These are phyloP conservation scores for Bombus pascuorum DNA, from an alignment of 1,140 invertebrate genomes.

Conservation along the genomic window DNA sequence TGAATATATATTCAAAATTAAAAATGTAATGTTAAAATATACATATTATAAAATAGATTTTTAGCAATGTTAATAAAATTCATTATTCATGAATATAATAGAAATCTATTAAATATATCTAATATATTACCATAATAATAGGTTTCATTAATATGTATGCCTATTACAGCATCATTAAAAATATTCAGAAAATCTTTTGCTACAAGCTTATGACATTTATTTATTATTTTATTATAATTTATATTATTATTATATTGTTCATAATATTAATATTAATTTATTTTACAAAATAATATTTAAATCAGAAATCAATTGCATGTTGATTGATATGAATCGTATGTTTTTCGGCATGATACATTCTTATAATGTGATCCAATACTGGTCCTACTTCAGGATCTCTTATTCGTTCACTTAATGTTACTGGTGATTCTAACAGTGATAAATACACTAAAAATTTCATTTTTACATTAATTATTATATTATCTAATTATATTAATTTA, in stretches of 20 bases:
- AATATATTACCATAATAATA: neutral
- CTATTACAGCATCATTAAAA: neutral
- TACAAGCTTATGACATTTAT: slow-evolving; percentile 51
- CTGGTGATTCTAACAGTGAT: slow-evolving; percentile 85
- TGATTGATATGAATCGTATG: slow-evolving; percentile 80
- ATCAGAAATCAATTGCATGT: slow-evolving; percentile 45
- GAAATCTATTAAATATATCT: neutral
- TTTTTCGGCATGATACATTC: slow-evolving; percentile 87
- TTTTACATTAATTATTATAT: slow-evolving; percentile 40
- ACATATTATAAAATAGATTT: neutral
- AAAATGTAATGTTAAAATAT: too few species aligned
- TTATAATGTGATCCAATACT: slow-evolving; percentile 85
- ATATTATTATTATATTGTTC: neutral
- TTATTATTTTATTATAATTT: neutral
- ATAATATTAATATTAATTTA: neutral
- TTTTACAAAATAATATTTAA: neutral
- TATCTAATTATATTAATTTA: neutral
- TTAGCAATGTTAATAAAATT: neutral
- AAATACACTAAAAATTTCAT: slow-evolving; percentile 83
- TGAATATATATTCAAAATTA: too few species aligned
- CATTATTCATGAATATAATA: neutral
- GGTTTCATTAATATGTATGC: neutral
- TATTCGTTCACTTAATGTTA: slow-evolving; percentile 84
- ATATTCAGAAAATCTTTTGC: slow-evolving; percentile 22
- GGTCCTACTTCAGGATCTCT: slow-evolving; percentile 86